Conservation (phyloP, 30 jellyfish, hydroid and myxozoan species). For the Pelagia noctiluca region DNA sequence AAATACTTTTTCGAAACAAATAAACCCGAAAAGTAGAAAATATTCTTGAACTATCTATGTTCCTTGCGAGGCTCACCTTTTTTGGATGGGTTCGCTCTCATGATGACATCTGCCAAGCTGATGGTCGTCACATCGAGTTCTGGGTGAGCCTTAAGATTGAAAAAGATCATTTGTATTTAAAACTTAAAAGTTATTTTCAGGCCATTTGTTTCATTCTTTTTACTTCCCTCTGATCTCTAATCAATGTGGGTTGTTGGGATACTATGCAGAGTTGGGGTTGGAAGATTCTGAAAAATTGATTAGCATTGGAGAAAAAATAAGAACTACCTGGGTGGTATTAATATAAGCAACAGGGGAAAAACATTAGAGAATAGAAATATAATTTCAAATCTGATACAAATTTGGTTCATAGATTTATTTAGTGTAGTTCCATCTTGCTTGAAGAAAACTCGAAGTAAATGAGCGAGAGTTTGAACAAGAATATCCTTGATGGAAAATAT, state of each 20-base stretch:
- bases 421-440: too few species aligned
- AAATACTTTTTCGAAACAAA: background rate
- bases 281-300: background rate
- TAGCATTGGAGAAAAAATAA: conserved; percentile 1
- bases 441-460: too few species aligned
- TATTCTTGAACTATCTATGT: background rate
- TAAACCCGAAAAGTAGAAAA: background rate
- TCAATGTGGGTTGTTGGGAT: too few species aligned
- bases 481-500: too few species aligned
- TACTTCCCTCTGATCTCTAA: too few species aligned
- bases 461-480: too few species aligned
- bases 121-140: conserved; percentile 85
- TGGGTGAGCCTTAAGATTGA: conserved; percentile 77
- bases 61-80: conserved; percentile 17
- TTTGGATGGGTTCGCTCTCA: conserved; percentile 82
- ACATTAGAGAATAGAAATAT: too few species aligned
- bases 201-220: too few species aligned
- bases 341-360: too few species aligned
- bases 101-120: conserved; percentile 88
- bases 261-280: background rate
- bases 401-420: too few species aligned
- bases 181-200: background rate
- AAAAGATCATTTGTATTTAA: background rate
- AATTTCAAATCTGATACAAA: too few species aligned
- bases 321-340: too few species aligned